A percentile compares a stretch with the other conserved stretches of the same genome.
phyloP scores from a whole-genome alignment of 2,888 invertebrate species.

The Macrophya alboannulata region DNA sequence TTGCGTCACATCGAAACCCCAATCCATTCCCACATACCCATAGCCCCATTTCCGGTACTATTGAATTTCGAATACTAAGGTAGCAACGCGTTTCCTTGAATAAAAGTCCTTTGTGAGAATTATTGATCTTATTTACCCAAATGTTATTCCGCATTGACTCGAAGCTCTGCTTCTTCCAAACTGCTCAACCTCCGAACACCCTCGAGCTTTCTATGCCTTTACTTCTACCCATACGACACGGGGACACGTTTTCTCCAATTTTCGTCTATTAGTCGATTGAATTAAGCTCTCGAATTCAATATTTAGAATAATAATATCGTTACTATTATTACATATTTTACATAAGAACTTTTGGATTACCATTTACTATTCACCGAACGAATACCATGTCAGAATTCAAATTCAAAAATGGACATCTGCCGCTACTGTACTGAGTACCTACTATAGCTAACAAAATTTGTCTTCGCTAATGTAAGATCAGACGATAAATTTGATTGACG shows the following conservation, averaged over 20 bases:
- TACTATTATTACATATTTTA: neutral
- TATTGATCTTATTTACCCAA: slow-evolving; percentile 55
- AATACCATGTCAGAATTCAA: neutral
- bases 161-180: neutral
- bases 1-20: slow-evolving; percentile 11
- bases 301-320: neutral
- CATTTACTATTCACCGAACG: neutral
- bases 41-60: slow-evolving; percentile 28
- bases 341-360: neutral
- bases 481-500: slow-evolving; percentile 41
- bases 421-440: neutral
- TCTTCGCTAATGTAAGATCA: slow-evolving; percentile 28
- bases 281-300: slow-evolving; percentile 16
- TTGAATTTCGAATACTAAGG: slow-evolving; percentile 40
- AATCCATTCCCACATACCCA: slow-evolving; percentile 45
- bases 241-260: neutral
- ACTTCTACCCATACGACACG: neutral
- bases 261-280: slow-evolving; percentile 3
- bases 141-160: slow-evolving; percentile 42
- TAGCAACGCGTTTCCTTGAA: slow-evolving; percentile 25
- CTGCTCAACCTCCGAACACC: slow-evolving; percentile 5
- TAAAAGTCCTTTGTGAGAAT: slow-evolving; percentile 47
- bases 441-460: neutral
- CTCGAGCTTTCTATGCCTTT: slow-evolving; percentile 11
- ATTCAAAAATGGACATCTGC: neutral